Evolutionary conservation across 2,113 vertebrate genomes (phyloP), one percentile per base, ranked within the genome.

Genomic region (Mastomys natalensis): DNA sequence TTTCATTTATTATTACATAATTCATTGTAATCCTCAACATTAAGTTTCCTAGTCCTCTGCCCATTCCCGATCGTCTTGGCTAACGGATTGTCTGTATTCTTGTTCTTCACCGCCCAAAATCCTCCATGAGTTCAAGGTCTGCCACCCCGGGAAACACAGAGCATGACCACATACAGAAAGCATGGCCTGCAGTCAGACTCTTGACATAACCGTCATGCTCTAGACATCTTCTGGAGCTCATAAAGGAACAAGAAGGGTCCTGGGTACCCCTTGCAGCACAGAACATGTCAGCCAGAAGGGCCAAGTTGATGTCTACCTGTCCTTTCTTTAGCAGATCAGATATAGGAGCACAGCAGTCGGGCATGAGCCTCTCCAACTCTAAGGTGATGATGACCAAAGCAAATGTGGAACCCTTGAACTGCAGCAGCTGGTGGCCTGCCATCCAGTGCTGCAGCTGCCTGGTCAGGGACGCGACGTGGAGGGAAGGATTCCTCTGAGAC

Each of bases 361-460:
- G 98, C 53, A 98, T 98, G 95, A 99, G 98, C 98, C 98, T 99
- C 98, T 99, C 99, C 99, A 99, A 74, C 99, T 99, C 99, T 97
- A 99, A 99, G 98, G 99, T 99, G 99, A 99, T 99, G 99, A 99
- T 99, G 98, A 99, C 99, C 98, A 99, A 99, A 97, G 98, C 99
- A 98, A 99, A 91, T 82, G 99, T 99, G 99, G 99, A 99, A 98
- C 99, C 99, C 97, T 98, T 99, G 98, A 99, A 99, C 99, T 99
- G 99, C 99, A 99, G 98, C 48, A 99, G 99, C 95, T 99, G 99
- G 99, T 99, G 99, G 99, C 99, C 99, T n/a, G 99, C 99, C 99
- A 99, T 99, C 95, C 99, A 99, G 98, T 99, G 99, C 99, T 99
- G 99, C 99, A 99, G 99, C 99, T 99, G 99, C 95, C 98, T 99